These are phyloP conservation scores for Hafferia zeledoni DNA, from an alignment of 2,797 vertebrate species.

Conservation along the genomic window DNA sequence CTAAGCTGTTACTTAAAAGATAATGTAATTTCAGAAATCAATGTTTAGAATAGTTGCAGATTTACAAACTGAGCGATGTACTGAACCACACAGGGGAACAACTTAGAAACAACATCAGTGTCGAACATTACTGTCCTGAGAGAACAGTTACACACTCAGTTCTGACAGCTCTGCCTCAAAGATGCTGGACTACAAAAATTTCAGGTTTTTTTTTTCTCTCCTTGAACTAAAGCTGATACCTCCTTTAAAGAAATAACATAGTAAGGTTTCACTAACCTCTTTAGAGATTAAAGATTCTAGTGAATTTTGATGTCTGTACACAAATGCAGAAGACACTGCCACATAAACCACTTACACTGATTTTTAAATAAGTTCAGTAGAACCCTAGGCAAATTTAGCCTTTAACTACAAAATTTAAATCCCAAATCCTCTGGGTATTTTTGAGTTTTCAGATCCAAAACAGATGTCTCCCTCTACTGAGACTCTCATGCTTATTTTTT, in stretches of 20 bases:
- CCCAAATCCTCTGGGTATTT: not conserved
- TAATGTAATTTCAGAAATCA: not conserved
- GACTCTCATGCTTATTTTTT: not conserved
- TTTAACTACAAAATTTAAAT: not conserved
- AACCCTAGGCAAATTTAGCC: not conserved
- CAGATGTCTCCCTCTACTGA: not conserved
- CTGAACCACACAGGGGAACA: not conserved
- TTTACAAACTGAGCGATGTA: not conserved
- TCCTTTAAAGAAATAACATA: not conserved
- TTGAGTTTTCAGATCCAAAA: not conserved
- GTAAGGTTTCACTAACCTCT: not conserved
- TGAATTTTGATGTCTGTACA: not conserved
- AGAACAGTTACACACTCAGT: not conserved
- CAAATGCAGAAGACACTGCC: not conserved
- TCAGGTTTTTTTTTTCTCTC: accelerated
- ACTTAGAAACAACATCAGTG: not conserved
- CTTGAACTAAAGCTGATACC: not conserved
- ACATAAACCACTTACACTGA: not conserved
- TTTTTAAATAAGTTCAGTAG: not conserved
- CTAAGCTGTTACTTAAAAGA: not conserved
- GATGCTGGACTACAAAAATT: not conserved
- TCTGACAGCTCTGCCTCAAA: not conserved
- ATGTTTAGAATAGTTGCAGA: not conserved
- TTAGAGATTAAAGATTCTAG: not conserved
- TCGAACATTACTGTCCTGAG: not conserved